These are phyloP conservation scores for Limonius californicus DNA, from an alignment of 1,140 invertebrate species.

Conservation along the genomic window DNA sequence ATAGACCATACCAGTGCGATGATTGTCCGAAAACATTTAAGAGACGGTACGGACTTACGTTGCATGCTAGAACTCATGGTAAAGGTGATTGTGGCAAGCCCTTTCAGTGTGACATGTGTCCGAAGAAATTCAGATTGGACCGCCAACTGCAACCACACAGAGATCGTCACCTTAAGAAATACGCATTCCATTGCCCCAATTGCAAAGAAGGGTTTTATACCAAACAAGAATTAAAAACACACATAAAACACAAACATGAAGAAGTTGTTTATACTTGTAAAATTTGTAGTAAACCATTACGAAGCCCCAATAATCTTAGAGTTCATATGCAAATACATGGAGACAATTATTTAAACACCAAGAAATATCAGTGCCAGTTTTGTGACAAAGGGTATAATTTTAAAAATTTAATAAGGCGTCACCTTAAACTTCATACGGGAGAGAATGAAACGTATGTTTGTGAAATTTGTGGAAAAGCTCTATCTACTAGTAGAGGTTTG, in stretches of 20 bases:
- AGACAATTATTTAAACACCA: background rate
- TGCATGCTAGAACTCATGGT: background rate
- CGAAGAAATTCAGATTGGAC: background rate
- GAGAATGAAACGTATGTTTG: background rate
- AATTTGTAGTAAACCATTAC: background rate
- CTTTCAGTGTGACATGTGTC: background rate
- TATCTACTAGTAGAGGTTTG: background rate
- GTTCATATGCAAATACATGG: background rate
- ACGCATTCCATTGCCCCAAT: background rate
- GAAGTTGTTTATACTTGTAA: constrained; percentile 22
- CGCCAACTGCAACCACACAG: background rate
- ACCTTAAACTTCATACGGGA: constrained; percentile 62
- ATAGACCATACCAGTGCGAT: constrained; percentile 45
- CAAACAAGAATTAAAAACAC: background rate
- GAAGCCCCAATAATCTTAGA: background rate
- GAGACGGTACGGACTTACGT: background rate
- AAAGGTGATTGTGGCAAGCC: background rate
- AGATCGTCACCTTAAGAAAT: background rate
- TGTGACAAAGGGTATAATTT: background rate
- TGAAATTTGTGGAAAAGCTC: constrained; percentile 11
- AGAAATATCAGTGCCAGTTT: constrained; percentile 24
- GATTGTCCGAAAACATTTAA: constrained; percentile 30
- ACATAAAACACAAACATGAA: background rate
- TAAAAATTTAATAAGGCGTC: constrained; percentile 45
- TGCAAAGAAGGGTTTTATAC: background rate